A percentile compares a stretch with the other conserved stretches of the same genome.
Evolutionary conservation across 2,797 vertebrate genomes (phyloP).

Genomic region (Galagoides demidoff): DNA sequence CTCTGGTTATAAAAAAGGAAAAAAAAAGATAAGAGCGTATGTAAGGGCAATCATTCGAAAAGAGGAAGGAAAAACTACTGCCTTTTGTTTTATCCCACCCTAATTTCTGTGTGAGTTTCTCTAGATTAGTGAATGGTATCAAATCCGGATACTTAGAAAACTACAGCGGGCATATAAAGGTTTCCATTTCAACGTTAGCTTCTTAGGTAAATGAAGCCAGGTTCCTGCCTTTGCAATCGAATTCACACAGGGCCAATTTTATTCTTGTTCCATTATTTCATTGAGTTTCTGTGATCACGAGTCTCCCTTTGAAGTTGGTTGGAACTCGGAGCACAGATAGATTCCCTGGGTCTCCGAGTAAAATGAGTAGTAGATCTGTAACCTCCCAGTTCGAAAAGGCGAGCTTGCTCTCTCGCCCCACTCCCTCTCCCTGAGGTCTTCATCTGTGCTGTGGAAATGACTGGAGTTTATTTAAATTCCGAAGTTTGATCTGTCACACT

Average conservation of each 20-base stretch:
- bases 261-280: conserved; percentile 75
- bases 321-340: conserved; percentile 70
- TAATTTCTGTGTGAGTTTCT: conserved; percentile 75
- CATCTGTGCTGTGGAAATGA: not conserved
- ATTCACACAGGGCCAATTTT: conserved; percentile 79
- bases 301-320: conserved; percentile 77
- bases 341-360: conserved; percentile 75
- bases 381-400: conserved; percentile 53
- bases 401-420: not conserved
- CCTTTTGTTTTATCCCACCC: conserved; percentile 74
- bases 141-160: conserved; percentile 68
- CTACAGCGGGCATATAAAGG: conserved; percentile 60
- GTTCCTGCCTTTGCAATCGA: conserved; percentile 78
- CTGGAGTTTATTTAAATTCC: conserved; percentile 33
- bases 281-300: conserved; percentile 71
- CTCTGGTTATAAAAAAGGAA: not conserved
- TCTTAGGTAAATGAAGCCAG: conserved; percentile 75
- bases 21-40: conserved; percentile 9
- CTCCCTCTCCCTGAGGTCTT: conserved; percentile 30
- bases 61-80: conserved; percentile 61
- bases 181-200: conserved; percentile 78
- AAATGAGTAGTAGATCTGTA: conserved; percentile 77
- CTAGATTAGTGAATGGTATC: conserved; percentile 72
- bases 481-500: not conserved
- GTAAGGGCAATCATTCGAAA: conserved; percentile 70